Percentiles rank a stretch among this genome's conserved stretches.
Evolutionary conservation across 2,113 vertebrate species (phyloP).

Genomic region (Solea senegalensis): DNA sequence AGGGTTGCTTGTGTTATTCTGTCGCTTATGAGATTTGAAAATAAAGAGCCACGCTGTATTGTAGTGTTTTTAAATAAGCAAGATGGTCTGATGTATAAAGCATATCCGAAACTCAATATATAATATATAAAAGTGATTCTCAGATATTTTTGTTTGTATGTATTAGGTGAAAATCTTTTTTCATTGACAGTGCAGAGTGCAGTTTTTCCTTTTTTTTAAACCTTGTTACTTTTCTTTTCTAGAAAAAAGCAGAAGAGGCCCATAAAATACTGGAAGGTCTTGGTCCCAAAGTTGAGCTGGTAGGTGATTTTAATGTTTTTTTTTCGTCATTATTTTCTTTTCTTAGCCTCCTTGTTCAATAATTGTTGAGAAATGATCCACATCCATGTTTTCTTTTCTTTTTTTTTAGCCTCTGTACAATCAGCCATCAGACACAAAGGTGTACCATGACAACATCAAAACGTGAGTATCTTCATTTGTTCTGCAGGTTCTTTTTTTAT

Average conservation of each 20-base stretch:
- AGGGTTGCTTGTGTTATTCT: slow-evolving; percentile 19
- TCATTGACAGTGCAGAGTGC: background rate
- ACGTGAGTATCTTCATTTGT: slow-evolving; percentile 87
- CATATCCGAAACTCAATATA: too few relatives aligned
- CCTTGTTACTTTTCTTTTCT: slow-evolving; percentile 37
- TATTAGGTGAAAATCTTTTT: background rate
- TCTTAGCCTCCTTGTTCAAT: background rate
- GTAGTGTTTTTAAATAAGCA: background rate
- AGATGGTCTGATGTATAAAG: too few relatives aligned
- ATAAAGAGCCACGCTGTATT: background rate
- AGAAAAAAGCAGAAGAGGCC: slow-evolving; percentile 99
- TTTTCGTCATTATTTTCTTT: background rate
- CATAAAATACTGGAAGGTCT: slow-evolving; percentile 98
- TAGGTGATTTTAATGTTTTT: slow-evolving; percentile 72
- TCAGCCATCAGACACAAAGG: slow-evolving; percentile 98
- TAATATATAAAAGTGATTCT: background rate
- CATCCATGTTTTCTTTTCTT: background rate
- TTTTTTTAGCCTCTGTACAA: slow-evolving; percentile 92
- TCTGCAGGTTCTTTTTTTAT: background rate
- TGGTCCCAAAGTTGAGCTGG: slow-evolving; percentile 97
- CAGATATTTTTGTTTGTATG: too few relatives aligned
- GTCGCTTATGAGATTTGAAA: slow-evolving; percentile 21
- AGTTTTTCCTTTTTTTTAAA: background rate
- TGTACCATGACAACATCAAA: slow-evolving; percentile 99
- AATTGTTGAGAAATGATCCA: slow-evolving; percentile 53